phyloP scores from a whole-genome alignment of 2,888 invertebrate genomes.

The Hyalella azteca region DNA sequence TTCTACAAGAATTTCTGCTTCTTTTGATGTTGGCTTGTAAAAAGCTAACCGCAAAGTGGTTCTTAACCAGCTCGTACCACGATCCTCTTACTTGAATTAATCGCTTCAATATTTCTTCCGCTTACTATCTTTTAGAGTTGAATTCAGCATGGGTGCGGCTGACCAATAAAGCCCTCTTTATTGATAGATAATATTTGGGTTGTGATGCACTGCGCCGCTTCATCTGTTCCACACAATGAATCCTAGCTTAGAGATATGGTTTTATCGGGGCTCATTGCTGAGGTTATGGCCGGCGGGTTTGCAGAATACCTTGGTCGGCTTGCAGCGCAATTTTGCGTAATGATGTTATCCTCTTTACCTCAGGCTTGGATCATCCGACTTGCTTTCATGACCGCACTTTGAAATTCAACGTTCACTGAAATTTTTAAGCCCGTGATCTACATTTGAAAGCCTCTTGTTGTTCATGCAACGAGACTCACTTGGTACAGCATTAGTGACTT shows the following conservation, averaged over 20 bases:
- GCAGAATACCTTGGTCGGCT: neutral
- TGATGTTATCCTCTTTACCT: too few species aligned
- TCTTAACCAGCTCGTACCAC: too few species aligned
- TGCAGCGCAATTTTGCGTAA: neutral
- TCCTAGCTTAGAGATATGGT: neutral
- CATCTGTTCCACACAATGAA: neutral
- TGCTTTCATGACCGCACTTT: too few species aligned
- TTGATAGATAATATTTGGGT: slow-evolving; percentile 28
- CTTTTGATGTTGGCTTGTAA: too few species aligned
- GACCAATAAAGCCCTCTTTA: slow-evolving; percentile 9
- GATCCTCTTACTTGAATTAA: neutral
- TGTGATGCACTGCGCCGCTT: neutral
- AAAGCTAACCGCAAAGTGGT: too few species aligned
- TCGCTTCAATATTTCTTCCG: too few species aligned
- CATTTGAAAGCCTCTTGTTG: too few species aligned
- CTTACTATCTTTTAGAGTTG: neutral
- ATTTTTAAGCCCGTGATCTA: too few species aligned
- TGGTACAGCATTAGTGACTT: too few species aligned
- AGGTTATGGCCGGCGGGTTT: neutral
- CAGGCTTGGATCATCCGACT: too few species aligned
- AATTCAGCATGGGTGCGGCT: neutral
- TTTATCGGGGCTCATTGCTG: neutral
- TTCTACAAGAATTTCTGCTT: too few species aligned
- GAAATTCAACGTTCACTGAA: neutral
- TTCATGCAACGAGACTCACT: too few species aligned